A percentile compares a stretch with the other conserved stretches of the same genome.
These are phyloP conservation scores for Actinopyga echinites DNA, from an alignment of 53 echinoderm and acorn worm species.

Conservation along the genomic window DNA sequence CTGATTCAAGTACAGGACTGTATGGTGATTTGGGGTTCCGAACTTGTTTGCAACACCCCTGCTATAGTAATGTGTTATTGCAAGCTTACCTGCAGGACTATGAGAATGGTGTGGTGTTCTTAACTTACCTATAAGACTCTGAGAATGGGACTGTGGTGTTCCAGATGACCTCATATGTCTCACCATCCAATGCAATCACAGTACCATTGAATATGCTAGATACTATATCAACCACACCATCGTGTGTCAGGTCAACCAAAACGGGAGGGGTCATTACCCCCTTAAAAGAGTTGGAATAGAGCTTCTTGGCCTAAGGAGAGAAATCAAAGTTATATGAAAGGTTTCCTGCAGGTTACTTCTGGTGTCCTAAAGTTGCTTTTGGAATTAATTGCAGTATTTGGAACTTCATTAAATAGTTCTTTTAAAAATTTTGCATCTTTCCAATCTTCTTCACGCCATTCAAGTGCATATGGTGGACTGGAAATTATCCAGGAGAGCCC, in stretches of 20 bases:
- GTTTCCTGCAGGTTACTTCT: too few relatives aligned
- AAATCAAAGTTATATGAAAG: background rate
- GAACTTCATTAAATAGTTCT: too few relatives aligned
- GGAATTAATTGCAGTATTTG: too few relatives aligned
- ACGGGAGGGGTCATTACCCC: constrained; percentile 93
- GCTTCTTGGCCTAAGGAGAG: constrained; percentile 53
- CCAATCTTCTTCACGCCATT: too few relatives aligned
- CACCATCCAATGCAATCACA: constrained; percentile 76
- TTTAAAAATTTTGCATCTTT: too few relatives aligned
- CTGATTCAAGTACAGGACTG: too few relatives aligned
- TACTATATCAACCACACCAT: constrained; percentile 85
- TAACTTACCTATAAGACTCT: constrained; percentile 78
- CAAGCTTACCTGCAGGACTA: background rate
- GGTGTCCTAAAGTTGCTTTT: too few relatives aligned
- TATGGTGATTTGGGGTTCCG: too few relatives aligned
- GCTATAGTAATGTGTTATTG: background rate
- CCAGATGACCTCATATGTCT: constrained; percentile 76
- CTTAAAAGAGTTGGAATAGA: constrained; percentile 70
- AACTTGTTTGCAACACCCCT: too few relatives aligned
- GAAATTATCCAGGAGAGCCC: too few relatives aligned
- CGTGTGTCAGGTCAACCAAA: constrained; percentile 78
- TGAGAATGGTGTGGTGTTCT: too few relatives aligned
- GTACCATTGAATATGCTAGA: constrained; percentile 81
- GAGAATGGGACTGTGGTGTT: constrained; percentile 65
- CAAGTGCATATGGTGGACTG: too few relatives aligned